phyloP scores from a whole-genome alignment of 2,797 vertebrate genomes.

The Sarcophilus harrisii region DNA sequence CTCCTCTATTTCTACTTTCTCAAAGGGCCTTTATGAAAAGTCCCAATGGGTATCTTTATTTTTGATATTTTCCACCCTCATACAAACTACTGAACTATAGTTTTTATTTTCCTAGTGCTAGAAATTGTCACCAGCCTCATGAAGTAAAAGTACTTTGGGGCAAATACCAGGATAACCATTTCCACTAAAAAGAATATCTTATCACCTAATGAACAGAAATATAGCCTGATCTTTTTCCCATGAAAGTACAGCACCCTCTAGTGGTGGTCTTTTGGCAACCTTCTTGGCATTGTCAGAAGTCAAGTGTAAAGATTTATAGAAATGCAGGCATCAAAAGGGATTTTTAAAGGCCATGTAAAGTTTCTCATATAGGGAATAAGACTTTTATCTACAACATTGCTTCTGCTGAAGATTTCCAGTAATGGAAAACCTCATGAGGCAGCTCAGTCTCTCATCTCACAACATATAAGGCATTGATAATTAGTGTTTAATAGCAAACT shows the following conservation, averaged over 20 bases:
- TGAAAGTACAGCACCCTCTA: neutral
- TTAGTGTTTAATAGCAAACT: neutral
- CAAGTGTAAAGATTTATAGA: neutral
- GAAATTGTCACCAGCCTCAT: neutral
- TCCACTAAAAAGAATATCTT: neutral
- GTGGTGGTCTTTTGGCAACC: neutral
- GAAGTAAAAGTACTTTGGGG: neutral
- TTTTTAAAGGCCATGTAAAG: neutral
- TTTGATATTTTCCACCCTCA: neutral
- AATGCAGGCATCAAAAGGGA: neutral
- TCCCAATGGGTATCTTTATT: neutral
- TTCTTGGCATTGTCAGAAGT: neutral
- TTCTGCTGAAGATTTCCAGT: neutral
- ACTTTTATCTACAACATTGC: neutral
- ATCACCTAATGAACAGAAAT: neutral
- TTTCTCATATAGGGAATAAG: neutral
- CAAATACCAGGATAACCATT: neutral
- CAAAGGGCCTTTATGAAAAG: neutral
- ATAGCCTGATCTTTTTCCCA: neutral
- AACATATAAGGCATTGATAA: neutral
- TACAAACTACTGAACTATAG: neutral
- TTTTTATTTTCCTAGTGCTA: neutral
- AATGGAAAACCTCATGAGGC: neutral
- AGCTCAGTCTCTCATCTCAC: neutral
- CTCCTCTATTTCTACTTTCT: neutral